Percentiles rank a stretch among this genome's conserved stretches.
These are phyloP conservation scores for Trichonephila clavata DNA, from an alignment of 1,140 invertebrate species.

Conservation along the genomic window DNA sequence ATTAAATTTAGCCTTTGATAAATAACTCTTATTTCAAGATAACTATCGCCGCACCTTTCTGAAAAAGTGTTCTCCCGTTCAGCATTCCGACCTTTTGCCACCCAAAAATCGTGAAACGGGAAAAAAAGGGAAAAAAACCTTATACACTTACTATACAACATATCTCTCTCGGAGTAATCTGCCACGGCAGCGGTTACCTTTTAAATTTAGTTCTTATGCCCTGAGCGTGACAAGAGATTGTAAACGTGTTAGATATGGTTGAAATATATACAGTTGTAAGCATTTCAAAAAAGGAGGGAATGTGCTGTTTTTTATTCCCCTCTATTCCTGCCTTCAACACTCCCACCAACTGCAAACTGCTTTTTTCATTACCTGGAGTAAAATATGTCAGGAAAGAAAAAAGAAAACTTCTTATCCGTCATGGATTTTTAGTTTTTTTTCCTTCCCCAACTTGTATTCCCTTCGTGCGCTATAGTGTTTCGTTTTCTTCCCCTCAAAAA, in stretches of 20 bases:
- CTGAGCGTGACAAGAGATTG: slow-evolving; percentile 13
- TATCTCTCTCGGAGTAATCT: not conserved
- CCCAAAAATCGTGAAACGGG: not conserved
- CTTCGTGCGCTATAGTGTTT: slow-evolving; percentile 53
- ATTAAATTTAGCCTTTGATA: slow-evolving; percentile 14
- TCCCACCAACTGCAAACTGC: not conserved
- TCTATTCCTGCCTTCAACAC: slow-evolving; percentile 26
- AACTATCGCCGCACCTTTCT: not conserved
- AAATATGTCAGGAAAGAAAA: slow-evolving; percentile 17
- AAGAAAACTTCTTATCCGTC: slow-evolving; percentile 24
- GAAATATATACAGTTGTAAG: slow-evolving; percentile 40
- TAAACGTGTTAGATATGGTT: slow-evolving; percentile 47
- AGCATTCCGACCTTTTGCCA: not conserved
- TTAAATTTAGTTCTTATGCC: slow-evolving; percentile 28
- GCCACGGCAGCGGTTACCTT: slow-evolving; percentile 25
- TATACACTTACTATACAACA: not conserved
- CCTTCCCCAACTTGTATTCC: not conserved
- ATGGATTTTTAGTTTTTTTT: slow-evolving; percentile 28
- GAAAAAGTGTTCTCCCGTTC: not conserved
- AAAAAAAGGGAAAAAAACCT: not conserved
- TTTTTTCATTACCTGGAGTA: slow-evolving; percentile 39
- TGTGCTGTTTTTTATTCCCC: not conserved
- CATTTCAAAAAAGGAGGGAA: not conserved
- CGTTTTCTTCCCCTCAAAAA: slow-evolving; percentile 7
- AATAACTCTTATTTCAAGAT: slow-evolving; percentile 10